These are phyloP conservation scores for Melanotaenia nigrans DNA, from an alignment of 2,797 vertebrate genomes.

Conservation along the genomic window DNA sequence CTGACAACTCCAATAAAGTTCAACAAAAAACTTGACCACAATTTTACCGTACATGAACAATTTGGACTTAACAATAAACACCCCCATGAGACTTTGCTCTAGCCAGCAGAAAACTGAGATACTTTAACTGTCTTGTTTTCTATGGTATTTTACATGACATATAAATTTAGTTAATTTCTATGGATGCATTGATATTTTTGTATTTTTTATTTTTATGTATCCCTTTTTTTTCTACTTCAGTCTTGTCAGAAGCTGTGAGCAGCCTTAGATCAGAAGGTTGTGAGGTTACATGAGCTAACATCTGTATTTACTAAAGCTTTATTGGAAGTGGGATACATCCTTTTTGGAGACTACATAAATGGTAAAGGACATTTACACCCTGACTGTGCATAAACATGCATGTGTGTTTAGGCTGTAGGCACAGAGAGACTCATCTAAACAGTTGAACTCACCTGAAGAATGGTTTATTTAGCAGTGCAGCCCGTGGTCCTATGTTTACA, in stretches of 20 bases:
- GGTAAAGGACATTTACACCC: constrained; percentile 24
- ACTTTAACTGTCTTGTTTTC: too few relatives aligned
- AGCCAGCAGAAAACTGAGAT: too few relatives aligned
- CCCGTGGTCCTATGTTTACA: constrained; percentile 63
- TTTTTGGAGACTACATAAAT: constrained; percentile 18
- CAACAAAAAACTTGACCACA: too few relatives aligned
- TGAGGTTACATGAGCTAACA: constrained; percentile 29
- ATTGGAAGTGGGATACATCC: constrained; percentile 10
- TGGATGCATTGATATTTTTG: too few relatives aligned
- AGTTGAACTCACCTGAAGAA: constrained; percentile 52
- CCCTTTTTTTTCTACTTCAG: neutral
- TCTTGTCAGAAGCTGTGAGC: constrained; percentile 14
- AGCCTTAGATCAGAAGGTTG: constrained; percentile 21
- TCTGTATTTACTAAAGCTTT: constrained; percentile 34
- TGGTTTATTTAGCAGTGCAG: constrained; percentile 56
- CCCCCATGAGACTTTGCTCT: too few relatives aligned
- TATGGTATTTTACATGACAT: too few relatives aligned
- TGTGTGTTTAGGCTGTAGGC: constrained; percentile 17
- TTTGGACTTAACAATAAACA: too few relatives aligned
- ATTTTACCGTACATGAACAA: too few relatives aligned
- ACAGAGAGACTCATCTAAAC: constrained; percentile 45
- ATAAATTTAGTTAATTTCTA: too few relatives aligned
- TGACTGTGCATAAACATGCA: constrained; percentile 15
- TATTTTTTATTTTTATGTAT: too few relatives aligned
- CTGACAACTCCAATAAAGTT: too few relatives aligned